Conservation (phyloP, 2,888 invertebrate genomes). For the Tortricodes alternella region DNA sequence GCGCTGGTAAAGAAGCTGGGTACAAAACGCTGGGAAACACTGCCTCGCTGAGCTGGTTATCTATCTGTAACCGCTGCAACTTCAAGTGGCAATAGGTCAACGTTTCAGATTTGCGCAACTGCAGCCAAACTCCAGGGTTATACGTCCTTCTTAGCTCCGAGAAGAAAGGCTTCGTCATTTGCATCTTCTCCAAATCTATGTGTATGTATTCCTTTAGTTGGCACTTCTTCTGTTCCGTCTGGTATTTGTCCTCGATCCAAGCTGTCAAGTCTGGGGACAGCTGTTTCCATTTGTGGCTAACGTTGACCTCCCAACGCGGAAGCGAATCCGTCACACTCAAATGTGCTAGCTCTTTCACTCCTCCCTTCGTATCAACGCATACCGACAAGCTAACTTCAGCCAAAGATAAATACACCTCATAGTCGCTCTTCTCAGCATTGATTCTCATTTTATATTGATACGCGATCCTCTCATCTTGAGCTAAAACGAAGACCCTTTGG, state of each 20-base stretch:
- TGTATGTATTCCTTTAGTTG: slow-evolving; percentile 90
- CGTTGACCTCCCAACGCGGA: slow-evolving; percentile 91
- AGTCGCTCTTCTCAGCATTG: slow-evolving; percentile 86
- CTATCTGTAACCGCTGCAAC: slow-evolving; percentile 87
- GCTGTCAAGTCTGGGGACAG: slow-evolving; percentile 89
- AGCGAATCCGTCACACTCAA: slow-evolving; percentile 86
- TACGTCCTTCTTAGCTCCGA: slow-evolving; percentile 89
- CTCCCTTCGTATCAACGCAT: slow-evolving; percentile 67
- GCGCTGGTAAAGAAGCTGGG: slow-evolving; percentile 82
- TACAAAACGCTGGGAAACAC: slow-evolving; percentile 87
- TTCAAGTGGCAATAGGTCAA: slow-evolving; percentile 86
- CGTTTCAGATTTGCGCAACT: slow-evolving; percentile 86
- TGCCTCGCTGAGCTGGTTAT: slow-evolving; percentile 88
- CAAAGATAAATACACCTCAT: slow-evolving; percentile 87
- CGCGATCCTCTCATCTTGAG: slow-evolving; percentile 89
- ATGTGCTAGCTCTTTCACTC: slow-evolving; percentile 86
- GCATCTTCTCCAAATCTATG: slow-evolving; percentile 92
- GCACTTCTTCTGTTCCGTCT: slow-evolving; percentile 86
- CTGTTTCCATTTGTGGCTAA: slow-evolving; percentile 90
- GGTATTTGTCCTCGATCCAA: slow-evolving; percentile 92
- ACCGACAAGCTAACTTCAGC: slow-evolving; percentile 86
- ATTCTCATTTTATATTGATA: slow-evolving; percentile 82
- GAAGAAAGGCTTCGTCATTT: slow-evolving; percentile 93
- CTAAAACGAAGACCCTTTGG: slow-evolving; percentile 88
- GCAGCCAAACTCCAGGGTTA: slow-evolving; percentile 88